phyloP scores from a whole-genome alignment of 2,888 invertebrate genomes.

The Penaeus monodon region DNA sequence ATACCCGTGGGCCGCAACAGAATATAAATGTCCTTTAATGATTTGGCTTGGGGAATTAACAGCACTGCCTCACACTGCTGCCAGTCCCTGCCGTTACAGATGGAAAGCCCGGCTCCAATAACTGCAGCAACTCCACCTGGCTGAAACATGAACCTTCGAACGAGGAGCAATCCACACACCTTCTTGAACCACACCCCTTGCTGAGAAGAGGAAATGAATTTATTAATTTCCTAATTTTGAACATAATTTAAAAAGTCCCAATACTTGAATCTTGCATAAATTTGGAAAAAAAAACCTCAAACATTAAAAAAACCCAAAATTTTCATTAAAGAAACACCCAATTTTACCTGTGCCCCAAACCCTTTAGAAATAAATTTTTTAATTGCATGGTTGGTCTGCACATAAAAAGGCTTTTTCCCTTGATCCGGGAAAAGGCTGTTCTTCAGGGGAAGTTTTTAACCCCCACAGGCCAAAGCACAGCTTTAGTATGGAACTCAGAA shows the following conservation, averaged over 20 bases:
- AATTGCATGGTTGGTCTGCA: conserved; percentile 12
- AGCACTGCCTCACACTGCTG: conserved; percentile 55
- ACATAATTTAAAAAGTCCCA: too few relatives aligned
- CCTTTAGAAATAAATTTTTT: conserved; percentile 32
- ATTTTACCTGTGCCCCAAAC: conserved; percentile 31
- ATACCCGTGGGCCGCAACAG: conserved; percentile 58
- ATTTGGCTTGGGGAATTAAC: conserved; percentile 50
- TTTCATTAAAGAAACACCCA: too few relatives aligned
- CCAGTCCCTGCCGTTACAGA: conserved; percentile 52
- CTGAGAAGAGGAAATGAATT: background rate
- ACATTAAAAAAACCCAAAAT: too few relatives aligned
- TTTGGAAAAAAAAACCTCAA: too few relatives aligned
- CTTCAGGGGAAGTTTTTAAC: conserved; percentile 27
- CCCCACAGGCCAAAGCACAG: conserved; percentile 44
- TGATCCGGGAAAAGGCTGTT: conserved; percentile 43
- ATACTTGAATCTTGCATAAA: too few relatives aligned
- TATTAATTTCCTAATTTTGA: background rate
- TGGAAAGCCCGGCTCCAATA: conserved; percentile 45
- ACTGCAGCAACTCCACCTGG: conserved; percentile 53
- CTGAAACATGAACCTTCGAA: conserved; percentile 54
- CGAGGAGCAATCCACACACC: conserved; percentile 44
- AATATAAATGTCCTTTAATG: conserved; percentile 31
- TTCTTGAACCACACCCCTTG: conserved; percentile 47
- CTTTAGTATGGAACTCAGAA: conserved; percentile 43
- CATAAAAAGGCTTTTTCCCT: conserved; percentile 16